Evolutionary conservation across 2,113 vertebrate species (phyloP), one percentile per base, ranked within the genome.

Genomic region (Psammodynastes pulverulentus): DNA sequence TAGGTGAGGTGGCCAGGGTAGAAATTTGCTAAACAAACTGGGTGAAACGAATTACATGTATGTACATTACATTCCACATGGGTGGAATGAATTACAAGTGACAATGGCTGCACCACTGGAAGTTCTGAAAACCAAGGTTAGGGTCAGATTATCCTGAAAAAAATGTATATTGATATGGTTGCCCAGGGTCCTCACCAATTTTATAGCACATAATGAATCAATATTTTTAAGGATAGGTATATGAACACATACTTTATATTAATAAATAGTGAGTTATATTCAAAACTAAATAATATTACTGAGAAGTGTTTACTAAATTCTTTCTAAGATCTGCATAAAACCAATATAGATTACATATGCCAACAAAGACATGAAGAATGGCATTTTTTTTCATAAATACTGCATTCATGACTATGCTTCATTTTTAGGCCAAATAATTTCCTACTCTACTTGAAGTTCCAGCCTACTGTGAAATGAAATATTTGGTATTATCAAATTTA

Each of bases 281-380:
- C 19, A 88, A n/a, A 92, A 17, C 21, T 54, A 53, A 29, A 67
- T 87, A 67, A 91, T 43, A 34, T 17, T 9, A 5, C 39, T 24
- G n/a, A 94, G 2, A 9, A 93, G 4, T 52, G 79, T 84, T 91
- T 93, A 88, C 58, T 92, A 54, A 89, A 51, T 48, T 91, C 15
- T 90, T 9, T 58, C 21, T 46, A 89, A 15, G 7, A 62, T 26
- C 1, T 89, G 93, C 39, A 85, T 86, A 54, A 43, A 5, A 56
- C 88, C 90, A 89, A 91, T 91, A 45, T 26, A 53, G n/a, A 88
- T 46, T 4, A 91, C 48, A 51, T 23, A 1, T 91, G 24, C 79
- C 34, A 86, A 39, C 12, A 94, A 93, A 8, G 45, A 43, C 39
- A 23, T 85, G 54, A 26, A 29, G n/a, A 51, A 72, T 72, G 46